Evolutionary conservation across 2,888 invertebrate genomes (phyloP).

Genomic region (Cecidostiba fungosa): DNA sequence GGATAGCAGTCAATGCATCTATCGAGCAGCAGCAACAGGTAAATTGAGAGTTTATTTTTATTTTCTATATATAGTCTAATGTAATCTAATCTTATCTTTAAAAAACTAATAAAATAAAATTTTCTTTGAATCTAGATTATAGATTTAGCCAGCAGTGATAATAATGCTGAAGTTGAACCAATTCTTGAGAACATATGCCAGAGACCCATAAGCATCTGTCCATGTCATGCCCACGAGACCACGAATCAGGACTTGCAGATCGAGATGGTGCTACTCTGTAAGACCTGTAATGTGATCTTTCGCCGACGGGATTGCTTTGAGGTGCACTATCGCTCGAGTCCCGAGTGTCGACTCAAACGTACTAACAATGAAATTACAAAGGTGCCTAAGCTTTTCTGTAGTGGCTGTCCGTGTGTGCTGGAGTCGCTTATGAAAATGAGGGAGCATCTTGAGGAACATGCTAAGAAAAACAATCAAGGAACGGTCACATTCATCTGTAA

Average conservation of each 20-base stretch:
- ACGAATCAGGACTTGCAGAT: slow-evolving; percentile 69
- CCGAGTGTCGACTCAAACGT: slow-evolving; percentile 61
- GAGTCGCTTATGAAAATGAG: slow-evolving; percentile 70
- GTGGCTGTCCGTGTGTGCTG: slow-evolving; percentile 69
- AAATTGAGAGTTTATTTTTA: neutral
- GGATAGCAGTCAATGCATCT: neutral
- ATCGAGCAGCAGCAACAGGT: slow-evolving; percentile 31
- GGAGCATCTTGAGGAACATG: slow-evolving; percentile 71
- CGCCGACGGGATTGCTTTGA: slow-evolving; percentile 74
- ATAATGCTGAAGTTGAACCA: neutral
- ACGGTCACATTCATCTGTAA: slow-evolving; percentile 73
- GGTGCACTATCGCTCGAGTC: slow-evolving; percentile 69
- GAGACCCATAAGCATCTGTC: slow-evolving; percentile 67
- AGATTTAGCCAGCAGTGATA: slow-evolving; percentile 10
- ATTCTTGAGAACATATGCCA: neutral
- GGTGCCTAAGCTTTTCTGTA: slow-evolving; percentile 73
- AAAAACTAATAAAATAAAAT: neutral
- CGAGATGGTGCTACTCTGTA: slow-evolving; percentile 74
- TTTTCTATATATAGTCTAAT: neutral
- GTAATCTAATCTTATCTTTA: neutral
- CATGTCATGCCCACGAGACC: slow-evolving; percentile 70
- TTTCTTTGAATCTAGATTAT: slow-evolving; percentile 1
- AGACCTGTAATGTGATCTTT: slow-evolving; percentile 71
- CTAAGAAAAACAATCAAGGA: slow-evolving; percentile 65
- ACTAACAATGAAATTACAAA: slow-evolving; percentile 65